Conservation (phyloP, 2,113 vertebrate species). For the Pluvialis apricaria region DNA sequence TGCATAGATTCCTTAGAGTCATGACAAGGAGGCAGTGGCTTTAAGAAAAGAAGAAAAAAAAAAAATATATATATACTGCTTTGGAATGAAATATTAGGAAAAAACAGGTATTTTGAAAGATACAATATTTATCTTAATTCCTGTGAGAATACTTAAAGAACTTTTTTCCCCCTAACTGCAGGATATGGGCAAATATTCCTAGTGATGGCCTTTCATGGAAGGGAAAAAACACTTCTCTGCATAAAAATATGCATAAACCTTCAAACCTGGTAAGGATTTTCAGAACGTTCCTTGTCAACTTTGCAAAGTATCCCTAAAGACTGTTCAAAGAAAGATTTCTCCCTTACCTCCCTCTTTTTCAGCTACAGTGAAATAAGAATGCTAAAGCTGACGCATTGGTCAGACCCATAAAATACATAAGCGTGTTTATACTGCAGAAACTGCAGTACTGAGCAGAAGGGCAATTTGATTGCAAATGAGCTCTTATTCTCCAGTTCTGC, state of each 20-base stretch:
- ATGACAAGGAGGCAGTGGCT: conserved; percentile 91
- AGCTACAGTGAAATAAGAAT: neutral
- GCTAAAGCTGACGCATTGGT: neutral
- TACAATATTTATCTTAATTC: neutral
- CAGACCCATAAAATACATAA: neutral
- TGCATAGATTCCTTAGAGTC: conserved; percentile 91
- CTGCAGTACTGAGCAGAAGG: neutral
- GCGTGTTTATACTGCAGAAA: neutral
- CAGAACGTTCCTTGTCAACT: neutral
- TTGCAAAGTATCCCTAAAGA: neutral
- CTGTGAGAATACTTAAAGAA: neutral
- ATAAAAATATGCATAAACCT: neutral
- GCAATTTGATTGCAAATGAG: neutral
- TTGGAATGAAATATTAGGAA: neutral
- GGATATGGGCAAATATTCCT: neutral
- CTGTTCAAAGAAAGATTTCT: neutral
- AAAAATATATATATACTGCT: neutral
- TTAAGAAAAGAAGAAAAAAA: conserved; percentile 20
- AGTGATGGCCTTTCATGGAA: neutral
- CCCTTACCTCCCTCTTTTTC: neutral
- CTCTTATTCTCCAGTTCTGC: neutral
- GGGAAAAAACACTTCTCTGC: neutral
- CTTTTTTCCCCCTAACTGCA: neutral
- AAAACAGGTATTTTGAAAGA: neutral
- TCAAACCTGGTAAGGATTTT: neutral